Percentiles rank a stretch among this genome's conserved stretches.
phyloP scores from a whole-genome alignment of 2,888 invertebrate species.

The Embidobia sp. region DNA sequence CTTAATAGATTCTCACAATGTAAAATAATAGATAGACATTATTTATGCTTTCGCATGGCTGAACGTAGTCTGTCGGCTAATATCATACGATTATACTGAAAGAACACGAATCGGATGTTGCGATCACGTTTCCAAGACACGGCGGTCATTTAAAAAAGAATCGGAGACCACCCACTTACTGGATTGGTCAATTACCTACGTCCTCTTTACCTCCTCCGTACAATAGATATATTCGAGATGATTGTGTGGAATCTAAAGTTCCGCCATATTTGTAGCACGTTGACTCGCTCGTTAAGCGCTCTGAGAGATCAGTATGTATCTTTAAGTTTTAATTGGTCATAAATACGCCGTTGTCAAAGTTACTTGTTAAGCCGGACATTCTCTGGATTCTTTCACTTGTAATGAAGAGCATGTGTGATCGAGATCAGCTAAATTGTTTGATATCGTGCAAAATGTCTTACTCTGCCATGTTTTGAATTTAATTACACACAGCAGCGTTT shows the following conservation, averaged over 20 bases:
- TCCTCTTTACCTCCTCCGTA: conserved; percentile 53
- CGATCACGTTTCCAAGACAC: conserved; percentile 75
- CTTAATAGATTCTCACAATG: conserved; percentile 22
- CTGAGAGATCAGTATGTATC: conserved; percentile 69
- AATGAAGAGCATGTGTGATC: conserved; percentile 34
- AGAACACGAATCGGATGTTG: conserved; percentile 62
- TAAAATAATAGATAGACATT: background rate
- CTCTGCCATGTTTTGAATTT: conserved; percentile 26
- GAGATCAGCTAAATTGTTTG: conserved; percentile 24
- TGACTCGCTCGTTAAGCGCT: conserved; percentile 50
- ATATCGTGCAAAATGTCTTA: conserved; percentile 11
- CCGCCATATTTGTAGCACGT: conserved; percentile 61
- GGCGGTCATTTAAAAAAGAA: conserved; percentile 77
- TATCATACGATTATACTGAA: conserved; percentile 39
- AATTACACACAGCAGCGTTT: conserved; percentile 5
- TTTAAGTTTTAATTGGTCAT: conserved; percentile 67
- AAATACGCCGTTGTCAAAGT: conserved; percentile 60
- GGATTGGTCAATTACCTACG: conserved; percentile 69
- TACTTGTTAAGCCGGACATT: conserved; percentile 38
- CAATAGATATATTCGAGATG: conserved; percentile 51
- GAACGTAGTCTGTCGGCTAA: conserved; percentile 21
- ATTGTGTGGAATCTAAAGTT: conserved; percentile 45
- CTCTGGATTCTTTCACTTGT: conserved; percentile 38
- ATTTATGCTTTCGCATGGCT: conserved; percentile 12
- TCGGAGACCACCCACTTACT: conserved; percentile 76